A percentile compares a stretch with the other conserved stretches of the same genome.
Conservation (phyloP, 2,113 vertebrate species). For the Hippocampus guttulatus region DNA sequence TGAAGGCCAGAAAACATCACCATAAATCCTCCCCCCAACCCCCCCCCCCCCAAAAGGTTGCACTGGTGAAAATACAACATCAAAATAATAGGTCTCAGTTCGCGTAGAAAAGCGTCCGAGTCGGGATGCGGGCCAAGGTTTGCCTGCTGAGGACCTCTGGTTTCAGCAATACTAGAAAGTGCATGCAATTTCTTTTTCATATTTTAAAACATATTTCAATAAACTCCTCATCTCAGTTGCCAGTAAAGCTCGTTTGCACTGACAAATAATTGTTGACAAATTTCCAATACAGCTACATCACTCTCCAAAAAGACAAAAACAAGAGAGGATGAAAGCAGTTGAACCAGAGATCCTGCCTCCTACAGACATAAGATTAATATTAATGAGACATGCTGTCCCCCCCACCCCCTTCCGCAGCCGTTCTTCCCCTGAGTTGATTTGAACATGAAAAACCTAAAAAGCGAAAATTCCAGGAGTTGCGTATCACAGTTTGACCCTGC, state of each 20-base stretch:
- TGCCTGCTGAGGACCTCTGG: not conserved
- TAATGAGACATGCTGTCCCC: constrained; percentile 65
- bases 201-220: not conserved
- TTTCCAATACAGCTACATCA: constrained; percentile 14
- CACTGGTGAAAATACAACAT: not conserved
- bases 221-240: not conserved
- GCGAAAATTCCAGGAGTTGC: constrained; percentile 67
- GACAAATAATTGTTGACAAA: not conserved
- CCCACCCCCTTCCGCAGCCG: constrained; percentile 19
- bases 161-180: not conserved
- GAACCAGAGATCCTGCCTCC: constrained; percentile 63
- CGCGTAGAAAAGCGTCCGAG: not conserved
- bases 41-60: not conserved
- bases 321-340: constrained; percentile 55
- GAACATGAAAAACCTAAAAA: constrained; percentile 70
- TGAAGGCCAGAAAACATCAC: not conserved
- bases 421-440: constrained; percentile 55
- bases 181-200: not conserved
- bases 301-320: constrained; percentile 43
- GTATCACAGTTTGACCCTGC: constrained; percentile 70
- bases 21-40: not conserved
- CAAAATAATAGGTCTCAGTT: not conserved
- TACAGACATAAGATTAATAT: constrained; percentile 71
- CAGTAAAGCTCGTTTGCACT: not conserved
- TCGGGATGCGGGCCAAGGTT: not conserved